Evolutionary conservation across 2,888 invertebrate genomes (phyloP).

Genomic region (Lepidocyrtoides sp.): DNA sequence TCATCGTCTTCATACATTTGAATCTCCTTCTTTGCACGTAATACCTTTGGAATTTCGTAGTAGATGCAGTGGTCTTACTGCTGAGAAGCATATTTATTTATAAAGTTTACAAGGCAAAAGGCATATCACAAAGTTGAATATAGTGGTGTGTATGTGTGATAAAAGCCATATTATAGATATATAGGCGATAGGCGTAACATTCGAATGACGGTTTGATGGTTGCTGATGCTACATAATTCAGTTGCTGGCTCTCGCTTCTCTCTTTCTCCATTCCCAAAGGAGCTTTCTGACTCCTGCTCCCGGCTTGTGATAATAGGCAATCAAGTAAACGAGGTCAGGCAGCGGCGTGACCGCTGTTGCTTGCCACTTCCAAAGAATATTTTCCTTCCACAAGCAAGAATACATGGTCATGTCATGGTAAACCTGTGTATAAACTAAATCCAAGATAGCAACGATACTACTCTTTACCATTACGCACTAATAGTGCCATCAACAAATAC

Average conservation of each 20-base stretch:
- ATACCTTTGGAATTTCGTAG: slow-evolving; percentile 11
- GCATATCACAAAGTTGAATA: no score
- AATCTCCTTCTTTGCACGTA: slow-evolving; percentile 50
- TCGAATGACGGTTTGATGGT: slow-evolving; percentile 73
- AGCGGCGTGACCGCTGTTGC: slow-evolving; percentile 79
- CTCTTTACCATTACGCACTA: slow-evolving; percentile 13
- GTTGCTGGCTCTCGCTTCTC: slow-evolving; percentile 60
- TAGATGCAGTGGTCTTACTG: background rate
- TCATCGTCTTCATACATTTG: slow-evolving; percentile 60
- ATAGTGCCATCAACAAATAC: slow-evolving; percentile 39
- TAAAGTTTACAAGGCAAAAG: no score
- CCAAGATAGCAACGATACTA: background rate
- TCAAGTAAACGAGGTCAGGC: slow-evolving; percentile 80
- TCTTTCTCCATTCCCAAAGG: slow-evolving; percentile 75
- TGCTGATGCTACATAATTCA: slow-evolving; percentile 77
- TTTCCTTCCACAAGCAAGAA: background rate
- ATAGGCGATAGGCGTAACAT: slow-evolving; percentile 50
- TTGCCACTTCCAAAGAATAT: slow-evolving; percentile 28
- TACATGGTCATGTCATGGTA: background rate
- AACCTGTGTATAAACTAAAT: background rate
- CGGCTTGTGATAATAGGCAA: slow-evolving; percentile 78
- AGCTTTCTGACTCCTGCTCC: slow-evolving; percentile 78
- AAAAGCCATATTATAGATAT: slow-evolving; percentile 1
- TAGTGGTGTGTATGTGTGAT: background rate
- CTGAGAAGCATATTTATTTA: background rate